phyloP scores from a whole-genome alignment of 2,113 vertebrate genomes.

The Cygnus atratus region DNA sequence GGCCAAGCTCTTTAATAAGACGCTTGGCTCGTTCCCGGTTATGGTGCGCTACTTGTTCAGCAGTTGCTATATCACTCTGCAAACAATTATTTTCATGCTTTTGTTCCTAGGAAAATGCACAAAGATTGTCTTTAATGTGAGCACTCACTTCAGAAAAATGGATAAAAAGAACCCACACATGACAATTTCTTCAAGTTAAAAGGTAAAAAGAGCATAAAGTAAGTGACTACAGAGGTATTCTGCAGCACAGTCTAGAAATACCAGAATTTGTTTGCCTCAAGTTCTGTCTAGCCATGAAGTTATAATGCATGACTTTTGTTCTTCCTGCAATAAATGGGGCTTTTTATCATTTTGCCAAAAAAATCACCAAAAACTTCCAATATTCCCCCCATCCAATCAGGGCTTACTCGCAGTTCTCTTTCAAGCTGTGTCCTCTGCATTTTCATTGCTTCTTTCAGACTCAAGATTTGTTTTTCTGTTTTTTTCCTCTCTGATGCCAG shows the following conservation, averaged over 20 bases:
- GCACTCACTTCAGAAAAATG: not conserved
- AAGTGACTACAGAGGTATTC: not conserved
- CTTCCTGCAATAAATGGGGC: not conserved
- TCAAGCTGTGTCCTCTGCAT: constrained; percentile 68
- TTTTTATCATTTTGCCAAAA: not conserved
- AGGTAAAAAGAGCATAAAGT: not conserved
- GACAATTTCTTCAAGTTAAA: not conserved
- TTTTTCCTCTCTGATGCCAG: constrained; percentile 70
- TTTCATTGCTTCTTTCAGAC: constrained; percentile 70
- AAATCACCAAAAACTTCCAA: not conserved
- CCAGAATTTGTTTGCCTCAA: not conserved
- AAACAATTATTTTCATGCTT: constrained; percentile 49
- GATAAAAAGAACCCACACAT: not conserved
- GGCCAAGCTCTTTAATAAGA: constrained; percentile 57
- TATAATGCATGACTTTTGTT: not conserved
- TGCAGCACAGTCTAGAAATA: not conserved
- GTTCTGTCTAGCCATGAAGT: not conserved
- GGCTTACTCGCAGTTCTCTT: constrained; percentile 71
- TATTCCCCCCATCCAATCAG: not conserved
- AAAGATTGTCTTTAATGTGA: not conserved
- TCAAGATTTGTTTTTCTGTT: constrained; percentile 70
- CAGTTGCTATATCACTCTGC: constrained; percentile 47
- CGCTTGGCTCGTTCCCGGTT: constrained; percentile 43
- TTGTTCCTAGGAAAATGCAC: constrained; percentile 53
- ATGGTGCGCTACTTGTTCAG: constrained; percentile 58